Evolutionary conservation across 2,888 invertebrate species (phyloP).

Genomic region (Plagodis dolabraria): DNA sequence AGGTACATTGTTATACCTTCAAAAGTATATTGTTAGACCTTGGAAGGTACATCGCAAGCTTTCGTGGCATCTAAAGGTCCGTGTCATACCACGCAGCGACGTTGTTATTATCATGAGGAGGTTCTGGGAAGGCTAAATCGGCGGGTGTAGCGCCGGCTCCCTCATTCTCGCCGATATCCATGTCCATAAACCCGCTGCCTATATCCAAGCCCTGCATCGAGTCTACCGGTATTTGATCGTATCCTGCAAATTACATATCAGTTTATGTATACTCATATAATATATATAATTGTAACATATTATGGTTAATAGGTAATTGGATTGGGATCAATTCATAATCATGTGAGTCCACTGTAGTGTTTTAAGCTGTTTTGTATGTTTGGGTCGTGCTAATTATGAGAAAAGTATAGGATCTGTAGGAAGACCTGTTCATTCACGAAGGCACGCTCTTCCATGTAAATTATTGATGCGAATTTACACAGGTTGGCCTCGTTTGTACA

Average conservation of each 20-base stretch:
- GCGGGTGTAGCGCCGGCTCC: conserved; percentile 91
- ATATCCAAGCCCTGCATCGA: conserved; percentile 98
- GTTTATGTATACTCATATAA: too few species aligned
- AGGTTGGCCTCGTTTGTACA: too few species aligned
- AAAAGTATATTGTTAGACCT: not conserved
- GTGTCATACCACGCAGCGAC: conserved; percentile 99
- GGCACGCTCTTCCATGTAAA: too few species aligned
- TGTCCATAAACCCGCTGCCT: conserved; percentile 95
- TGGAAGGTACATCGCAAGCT: not conserved
- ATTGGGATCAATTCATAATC: too few species aligned
- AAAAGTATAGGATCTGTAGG: too few species aligned
- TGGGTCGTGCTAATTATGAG: too few species aligned
- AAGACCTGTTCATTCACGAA: too few species aligned
- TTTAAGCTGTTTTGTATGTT: too few species aligned
- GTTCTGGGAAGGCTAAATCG: conserved; percentile 91
- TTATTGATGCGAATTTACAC: too few species aligned
- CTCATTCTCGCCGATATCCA: conserved; percentile 95
- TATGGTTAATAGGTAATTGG: too few species aligned
- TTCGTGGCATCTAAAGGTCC: conserved; percentile 88
- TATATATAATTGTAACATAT: too few species aligned
- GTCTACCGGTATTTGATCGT: conserved; percentile 99
- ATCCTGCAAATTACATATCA: conserved; percentile 86
- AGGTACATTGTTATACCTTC: not conserved
- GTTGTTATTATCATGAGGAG: conserved; percentile 95
- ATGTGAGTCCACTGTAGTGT: too few species aligned